Evolutionary conservation across 2,113 vertebrate species (phyloP), one percentile per base, ranked within the genome.

Genomic region (Sebastes schlegelii): DNA sequence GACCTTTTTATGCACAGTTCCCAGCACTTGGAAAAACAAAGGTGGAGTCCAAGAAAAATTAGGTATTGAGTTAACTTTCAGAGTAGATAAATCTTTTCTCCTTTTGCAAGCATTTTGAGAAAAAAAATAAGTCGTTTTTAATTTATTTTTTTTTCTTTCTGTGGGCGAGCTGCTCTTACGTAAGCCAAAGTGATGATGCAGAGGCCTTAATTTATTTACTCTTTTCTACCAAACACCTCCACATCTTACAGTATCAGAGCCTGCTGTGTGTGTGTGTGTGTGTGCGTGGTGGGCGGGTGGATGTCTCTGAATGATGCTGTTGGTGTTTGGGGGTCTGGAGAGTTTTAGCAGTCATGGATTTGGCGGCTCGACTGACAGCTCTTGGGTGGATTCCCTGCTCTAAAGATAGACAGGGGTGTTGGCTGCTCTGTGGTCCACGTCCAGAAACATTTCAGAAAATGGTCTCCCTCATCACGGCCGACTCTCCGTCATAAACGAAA

Each of bases 391-490:
- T 93, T 95, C 89, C 87, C 90, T 79, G 85, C 89, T 93, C 94
- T 93, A 95, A 94, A 95, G 92, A 95, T 95, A 95, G 94, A 93
- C 91, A 82, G 79, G 94, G 94, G 94, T 94, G 95, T 95, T 90
- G 93, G 92, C 90, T 72, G 75, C 82, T 94, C 92, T 94, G 92
- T 90, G 93, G 93, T 94, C 91, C 89, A 63, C 83, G 57, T 92
- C 73, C 85, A 92, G 92, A 92, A 91, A 94, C 91, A 85, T 83
- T 89, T 84, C 68, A 86, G 77, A 86, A 77, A 93, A 92, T 69
- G 89, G 83, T 82, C 90, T 90, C 89, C 89, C 92, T 89, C 87
- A 74, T 88, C 83, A 80, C 49, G 34, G 83, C 70, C 45, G 62
- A 13, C 64, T 60, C 73, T 75, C 85, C 74, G 86, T 90, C 89